Conservation (phyloP, 2,888 invertebrate genomes). For the Euclidia mi region DNA sequence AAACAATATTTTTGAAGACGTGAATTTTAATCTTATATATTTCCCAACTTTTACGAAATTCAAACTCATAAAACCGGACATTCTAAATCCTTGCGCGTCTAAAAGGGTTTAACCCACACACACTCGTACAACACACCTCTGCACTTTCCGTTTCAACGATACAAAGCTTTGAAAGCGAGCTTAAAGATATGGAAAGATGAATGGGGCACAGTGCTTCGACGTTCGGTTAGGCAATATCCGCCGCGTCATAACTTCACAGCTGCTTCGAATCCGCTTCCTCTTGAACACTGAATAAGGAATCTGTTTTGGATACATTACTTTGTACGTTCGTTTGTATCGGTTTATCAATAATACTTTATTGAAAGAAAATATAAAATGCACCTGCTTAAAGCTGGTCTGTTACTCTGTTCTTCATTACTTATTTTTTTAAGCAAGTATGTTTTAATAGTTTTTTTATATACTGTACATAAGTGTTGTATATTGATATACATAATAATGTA, state of each 20-base stretch:
- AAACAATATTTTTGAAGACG: no score
- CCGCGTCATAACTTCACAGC: conserved; percentile 79
- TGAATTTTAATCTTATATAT: no score
- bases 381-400: no score
- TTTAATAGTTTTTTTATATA: no score
- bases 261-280: conserved; percentile 74
- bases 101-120: conserved; percentile 12
- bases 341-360: no score
- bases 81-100: conserved; percentile 1
- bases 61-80: background rate
- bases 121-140: conserved; percentile 12
- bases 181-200: conserved; percentile 63
- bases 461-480: no score
- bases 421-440: no score
- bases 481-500: no score
- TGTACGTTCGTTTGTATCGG: no score
- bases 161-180: conserved; percentile 45
- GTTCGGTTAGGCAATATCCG: conserved; percentile 81
- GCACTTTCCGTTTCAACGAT: conserved; percentile 20
- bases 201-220: conserved; percentile 59
- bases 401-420: no score
- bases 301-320: conserved; percentile 25
- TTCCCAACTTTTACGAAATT: no score
- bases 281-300: conserved; percentile 56
- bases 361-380: no score